Base-by-base conservation (phyloP, 2,888 invertebrate species). In the Nemurella pictetii region DNA sequence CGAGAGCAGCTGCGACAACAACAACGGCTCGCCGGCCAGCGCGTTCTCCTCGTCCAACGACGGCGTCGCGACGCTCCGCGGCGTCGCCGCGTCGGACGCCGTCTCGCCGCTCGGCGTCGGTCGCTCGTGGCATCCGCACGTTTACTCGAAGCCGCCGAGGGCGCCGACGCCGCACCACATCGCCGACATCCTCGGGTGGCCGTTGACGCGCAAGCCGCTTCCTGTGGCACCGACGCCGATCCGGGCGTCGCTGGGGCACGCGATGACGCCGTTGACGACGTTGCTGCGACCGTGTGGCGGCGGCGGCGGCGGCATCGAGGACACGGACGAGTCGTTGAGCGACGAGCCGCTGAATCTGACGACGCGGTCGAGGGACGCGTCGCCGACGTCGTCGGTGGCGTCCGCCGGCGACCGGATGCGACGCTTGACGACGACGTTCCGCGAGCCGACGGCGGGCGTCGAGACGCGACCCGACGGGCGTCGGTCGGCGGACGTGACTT, bases 111-210 rank as follows among this genome's bases (percentile, higher is more conserved):
- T 36, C 5, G 85, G 77, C 1, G 72, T 84, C 29, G 87, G 86
- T 9, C 87, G 89, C 85, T 89, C 96, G 73, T 97, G 97, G 97
- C 97, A 97, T 91, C 95, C 96, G 55, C 97, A 97, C 90, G 96
- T 97, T 28, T 97, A 97, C 90, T 95, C 94, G 0, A 95, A 95
- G 88, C 95, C 96, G 15, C 96, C 96, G 12, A 94, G 94, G 88
- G 93, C 93, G 84, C 96, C 96, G 0, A 97, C 98, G 0, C 96
- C 97, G 3, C 96, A 97, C 90, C 94, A 94, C 74, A 98, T 98
- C 89, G 95, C 95, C 87, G 96, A 97, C 89, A 98, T 98, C 87
- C 92, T 98, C 88, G 97, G 96, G 28, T 91, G 94, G 90, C 89
- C 89, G 35, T 86, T 86, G 20, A 27, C 36, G 80, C 77, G 83